phyloP scores from a whole-genome alignment of 2,888 invertebrate species.

The Aricia artaxerxes region DNA sequence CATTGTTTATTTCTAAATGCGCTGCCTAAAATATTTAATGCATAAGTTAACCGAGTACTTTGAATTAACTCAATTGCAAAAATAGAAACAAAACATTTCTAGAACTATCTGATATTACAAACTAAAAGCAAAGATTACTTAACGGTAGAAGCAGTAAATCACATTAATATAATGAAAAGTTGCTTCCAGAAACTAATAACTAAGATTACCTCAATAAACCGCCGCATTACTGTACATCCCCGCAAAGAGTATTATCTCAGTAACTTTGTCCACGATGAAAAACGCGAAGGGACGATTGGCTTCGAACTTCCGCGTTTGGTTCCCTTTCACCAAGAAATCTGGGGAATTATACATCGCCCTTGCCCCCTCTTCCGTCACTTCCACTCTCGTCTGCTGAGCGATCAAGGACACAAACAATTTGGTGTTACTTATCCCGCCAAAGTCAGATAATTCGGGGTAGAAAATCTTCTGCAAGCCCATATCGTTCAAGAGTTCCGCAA shows the following conservation, averaged over 20 bases:
- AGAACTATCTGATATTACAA: too few species aligned
- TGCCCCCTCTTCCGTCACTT: slow-evolving; percentile 57
- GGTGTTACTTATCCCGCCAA: slow-evolving; percentile 55
- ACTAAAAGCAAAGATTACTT: neutral
- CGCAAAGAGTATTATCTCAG: slow-evolving; percentile 60
- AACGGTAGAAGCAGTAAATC: neutral
- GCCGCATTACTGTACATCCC: slow-evolving; percentile 58
- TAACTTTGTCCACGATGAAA: slow-evolving; percentile 56
- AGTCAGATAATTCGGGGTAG: slow-evolving; percentile 52
- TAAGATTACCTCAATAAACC: slow-evolving; percentile 42
- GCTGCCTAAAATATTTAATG: too few species aligned
- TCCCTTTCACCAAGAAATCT: slow-evolving; percentile 45
- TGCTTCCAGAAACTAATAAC: neutral
- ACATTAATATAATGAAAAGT: neutral
- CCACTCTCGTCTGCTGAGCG: slow-evolving; percentile 55
- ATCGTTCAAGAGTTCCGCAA: slow-evolving; percentile 59
- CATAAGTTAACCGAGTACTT: too few species aligned
- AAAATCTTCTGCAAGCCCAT: slow-evolving; percentile 65
- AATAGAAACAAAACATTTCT: too few species aligned
- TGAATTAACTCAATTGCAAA: too few species aligned
- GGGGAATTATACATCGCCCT: slow-evolving; percentile 43
- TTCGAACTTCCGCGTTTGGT: slow-evolving; percentile 46
- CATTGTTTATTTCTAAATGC: too few species aligned
- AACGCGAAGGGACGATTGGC: slow-evolving; percentile 60
- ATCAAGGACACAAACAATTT: slow-evolving; percentile 56